phyloP scores from a whole-genome alignment of 2,888 invertebrate species.

The Cacoxenus indagator region DNA sequence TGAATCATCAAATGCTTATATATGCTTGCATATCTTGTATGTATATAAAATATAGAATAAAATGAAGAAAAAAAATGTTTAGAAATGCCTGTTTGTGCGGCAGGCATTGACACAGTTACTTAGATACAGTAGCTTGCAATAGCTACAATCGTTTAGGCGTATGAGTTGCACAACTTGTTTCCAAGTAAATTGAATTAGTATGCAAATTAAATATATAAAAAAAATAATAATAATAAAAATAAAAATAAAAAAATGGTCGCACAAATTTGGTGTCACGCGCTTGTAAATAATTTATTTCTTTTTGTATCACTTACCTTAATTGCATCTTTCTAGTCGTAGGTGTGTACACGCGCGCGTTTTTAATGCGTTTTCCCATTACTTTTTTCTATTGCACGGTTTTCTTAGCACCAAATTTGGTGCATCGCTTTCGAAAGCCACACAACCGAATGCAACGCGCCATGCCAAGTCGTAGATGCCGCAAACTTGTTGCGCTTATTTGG shows the following conservation, averaged over 20 bases:
- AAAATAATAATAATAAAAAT: too few species aligned
- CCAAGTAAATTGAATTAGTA: too few species aligned
- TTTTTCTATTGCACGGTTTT: background rate
- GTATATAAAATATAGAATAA: background rate
- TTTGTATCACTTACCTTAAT: too few species aligned
- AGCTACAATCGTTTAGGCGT: too few species aligned
- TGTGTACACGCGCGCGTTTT: background rate
- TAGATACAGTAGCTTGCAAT: too few species aligned
- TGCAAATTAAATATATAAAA: too few species aligned
- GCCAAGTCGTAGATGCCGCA: background rate
- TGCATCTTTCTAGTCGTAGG: background rate
- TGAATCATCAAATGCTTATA: too few species aligned
- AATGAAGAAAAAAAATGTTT: background rate
- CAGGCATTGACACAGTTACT: too few species aligned
- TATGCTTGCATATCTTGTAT: background rate
- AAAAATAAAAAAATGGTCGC: too few species aligned
- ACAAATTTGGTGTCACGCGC: too few species aligned
- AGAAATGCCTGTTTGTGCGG: too few species aligned
- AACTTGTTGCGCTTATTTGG: slow-evolving; percentile 10
- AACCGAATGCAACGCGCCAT: background rate
- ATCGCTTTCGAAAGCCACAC: background rate
- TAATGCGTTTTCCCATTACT: background rate
- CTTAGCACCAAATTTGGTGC: slow-evolving; percentile 10
- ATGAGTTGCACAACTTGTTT: too few species aligned
- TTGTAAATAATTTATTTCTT: background rate